phyloP scores from a whole-genome alignment of 2,797 vertebrate species.

The Microctenopoma lineatum region DNA sequence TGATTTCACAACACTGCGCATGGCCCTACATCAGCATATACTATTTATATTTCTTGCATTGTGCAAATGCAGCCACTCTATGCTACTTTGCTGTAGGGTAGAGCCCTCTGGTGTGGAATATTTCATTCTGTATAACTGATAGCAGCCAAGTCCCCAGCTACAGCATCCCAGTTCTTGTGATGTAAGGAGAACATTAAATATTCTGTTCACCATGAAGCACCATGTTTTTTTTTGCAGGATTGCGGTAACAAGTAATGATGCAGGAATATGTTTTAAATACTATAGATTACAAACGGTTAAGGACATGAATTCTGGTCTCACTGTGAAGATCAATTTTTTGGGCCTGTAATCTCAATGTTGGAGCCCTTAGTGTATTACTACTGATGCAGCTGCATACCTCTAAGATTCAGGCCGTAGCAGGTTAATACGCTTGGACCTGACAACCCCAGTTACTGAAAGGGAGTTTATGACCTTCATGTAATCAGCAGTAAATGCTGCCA shows the following conservation, averaged over 20 bases:
- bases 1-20: slow-evolving; percentile 57
- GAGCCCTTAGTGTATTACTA: slow-evolving; percentile 27
- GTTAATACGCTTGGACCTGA: slow-evolving; percentile 73
- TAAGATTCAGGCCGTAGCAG: slow-evolving; percentile 70
- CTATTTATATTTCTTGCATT: slow-evolving; percentile 78
- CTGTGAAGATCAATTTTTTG: slow-evolving; percentile 6
- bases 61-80: slow-evolving; percentile 65
- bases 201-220: slow-evolving; percentile 8
- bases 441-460: slow-evolving; percentile 74
- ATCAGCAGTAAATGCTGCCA: slow-evolving; percentile 85
- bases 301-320: slow-evolving; percentile 11
- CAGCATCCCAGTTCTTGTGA: slow-evolving; percentile 26
- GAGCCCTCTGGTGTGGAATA: slow-evolving; percentile 51
- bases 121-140: slow-evolving; percentile 54
- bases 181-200: slow-evolving; percentile 18
- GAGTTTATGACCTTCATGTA: slow-evolving; percentile 83
- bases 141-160: slow-evolving; percentile 32
- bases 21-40: slow-evolving; percentile 76
- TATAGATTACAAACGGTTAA: background rate
- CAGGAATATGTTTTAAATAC: background rate
- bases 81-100: slow-evolving; percentile 53
- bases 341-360: slow-evolving; percentile 12
- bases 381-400: slow-evolving; percentile 49
- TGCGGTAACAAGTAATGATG: background rate
- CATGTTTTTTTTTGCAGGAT: background rate